Base-by-base conservation (phyloP, 2,888 invertebrate species). In the Drosophila antonietae region DNA sequence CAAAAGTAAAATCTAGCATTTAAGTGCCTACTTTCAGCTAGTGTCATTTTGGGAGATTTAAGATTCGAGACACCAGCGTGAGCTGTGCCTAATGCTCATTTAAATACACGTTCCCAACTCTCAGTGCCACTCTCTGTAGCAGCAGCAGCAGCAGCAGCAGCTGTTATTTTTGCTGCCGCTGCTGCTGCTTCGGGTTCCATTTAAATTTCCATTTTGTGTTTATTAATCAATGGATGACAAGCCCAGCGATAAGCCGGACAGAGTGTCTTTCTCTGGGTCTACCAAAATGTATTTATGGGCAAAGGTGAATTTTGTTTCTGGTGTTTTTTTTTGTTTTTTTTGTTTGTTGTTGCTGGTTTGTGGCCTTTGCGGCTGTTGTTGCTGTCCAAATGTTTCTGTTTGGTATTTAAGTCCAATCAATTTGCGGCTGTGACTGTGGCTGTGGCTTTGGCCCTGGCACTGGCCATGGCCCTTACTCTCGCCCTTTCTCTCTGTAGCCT, bases 131-230 rank as follows among this genome's bases (percentile, higher is more conserved):
- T 47, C 51, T 35, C 33, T 63, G n/a, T 23, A 51, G 18, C 51
- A 33, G 18, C 51, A 33, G 35, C 52, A 14, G 52, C 35, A 4
- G 37, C 20, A 23, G 23, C 23, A 23, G 23, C 23, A 23, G 23
- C 23, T 46, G 39, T n/a, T 46, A 28, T 28, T 6, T 28, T 28
- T 28, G 46, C 41, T 43, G 47, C 3, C 1, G 41, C 20, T 23
- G 31, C 7, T 44, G 28, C 39, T 64, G 37, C 20, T 53, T 44
- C 46, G 62, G 33, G 53, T 57, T 75, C 61, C 76, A 80, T 87
- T 84, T 82, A 79, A 85, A 77, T 88, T 87, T 81, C 81, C 83
- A 88, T 82, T 87, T 88, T 75, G 76, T 79, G 76, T 88, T 88
- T 84, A 88, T 88, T 88, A 84, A 84, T 84, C 84, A 88, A 81